A percentile compares a stretch with the other conserved stretches of the same genome.
These are phyloP conservation scores for Momotus momota DNA, from an alignment of 2,797 vertebrate species.

Conservation along the genomic window DNA sequence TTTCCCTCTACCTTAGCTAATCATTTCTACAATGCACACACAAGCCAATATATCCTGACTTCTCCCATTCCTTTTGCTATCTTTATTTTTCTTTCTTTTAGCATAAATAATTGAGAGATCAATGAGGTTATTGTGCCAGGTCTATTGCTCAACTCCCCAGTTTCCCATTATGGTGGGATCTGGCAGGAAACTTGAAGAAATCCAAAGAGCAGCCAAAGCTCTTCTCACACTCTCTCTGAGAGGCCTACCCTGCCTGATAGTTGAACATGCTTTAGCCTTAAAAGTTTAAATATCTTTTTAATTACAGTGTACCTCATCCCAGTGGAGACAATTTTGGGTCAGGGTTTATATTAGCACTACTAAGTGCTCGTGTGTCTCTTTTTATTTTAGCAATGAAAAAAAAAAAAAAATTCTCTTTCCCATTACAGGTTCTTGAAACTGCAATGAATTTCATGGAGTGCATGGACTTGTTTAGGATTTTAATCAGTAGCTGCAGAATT, in stretches of 20 bases:
- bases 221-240: not conserved
- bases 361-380: not conserved
- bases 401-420: not conserved
- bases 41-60: not conserved
- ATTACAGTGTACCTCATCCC: not conserved
- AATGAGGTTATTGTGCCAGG: conserved; percentile 8
- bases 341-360: not conserved
- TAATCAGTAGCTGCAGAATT: not conserved
- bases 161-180: not conserved
- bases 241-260: not conserved
- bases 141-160: not conserved
- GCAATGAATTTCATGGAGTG: not conserved
- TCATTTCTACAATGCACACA: not conserved
- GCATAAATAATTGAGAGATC: conserved; percentile 15
- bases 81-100: conserved; percentile 18
- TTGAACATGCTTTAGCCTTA: not conserved
- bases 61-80: not conserved
- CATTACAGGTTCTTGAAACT: not conserved
- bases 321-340: not conserved
- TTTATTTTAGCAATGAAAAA: not conserved
- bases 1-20: not conserved
- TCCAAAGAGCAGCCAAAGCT: not conserved
- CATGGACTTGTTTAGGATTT: not conserved
- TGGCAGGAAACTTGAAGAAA: not conserved
- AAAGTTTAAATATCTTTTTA: not conserved